Percentiles rank a stretch among this genome's conserved stretches.
phyloP scores from a whole-genome alignment of 2,797 vertebrate species.

The Sebastes wilsoni region DNA sequence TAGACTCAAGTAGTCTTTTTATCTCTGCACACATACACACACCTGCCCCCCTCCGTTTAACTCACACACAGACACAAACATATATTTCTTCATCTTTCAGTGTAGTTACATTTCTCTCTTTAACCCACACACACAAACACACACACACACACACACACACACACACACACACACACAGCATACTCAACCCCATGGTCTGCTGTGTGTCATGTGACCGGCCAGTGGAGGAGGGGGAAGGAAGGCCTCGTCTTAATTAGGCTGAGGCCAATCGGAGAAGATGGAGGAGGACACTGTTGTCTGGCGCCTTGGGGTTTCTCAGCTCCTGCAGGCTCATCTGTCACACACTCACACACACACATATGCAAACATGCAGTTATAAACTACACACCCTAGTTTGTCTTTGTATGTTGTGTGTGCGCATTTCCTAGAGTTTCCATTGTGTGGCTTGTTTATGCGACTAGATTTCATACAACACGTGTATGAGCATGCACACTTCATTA shows the following conservation, averaged over 20 bases:
- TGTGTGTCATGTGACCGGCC: constrained; percentile 43
- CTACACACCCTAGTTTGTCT: not conserved
- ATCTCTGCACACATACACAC: not conserved
- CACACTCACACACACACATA: constrained; percentile 12
- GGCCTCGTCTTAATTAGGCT: constrained; percentile 66
- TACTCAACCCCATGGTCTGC: not conserved
- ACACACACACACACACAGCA: not conserved
- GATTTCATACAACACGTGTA: not conserved
- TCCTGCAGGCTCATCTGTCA: constrained; percentile 55
- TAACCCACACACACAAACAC: not conserved
- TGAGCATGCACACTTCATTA: not conserved
- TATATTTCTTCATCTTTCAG: not conserved
- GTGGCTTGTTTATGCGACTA: not conserved
- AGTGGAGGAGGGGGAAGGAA: constrained; percentile 32
- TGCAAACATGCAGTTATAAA: not conserved
- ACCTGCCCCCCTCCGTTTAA: constrained; percentile 5
- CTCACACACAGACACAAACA: constrained; percentile 27
- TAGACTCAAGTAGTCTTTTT: constrained; percentile 20
- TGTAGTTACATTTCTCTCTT: constrained; percentile 14
- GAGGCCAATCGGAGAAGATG: constrained; percentile 67
- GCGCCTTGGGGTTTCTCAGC: constrained; percentile 67
- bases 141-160: not conserved
- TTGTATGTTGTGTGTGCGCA: not conserved
- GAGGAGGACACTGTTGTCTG: constrained; percentile 72
- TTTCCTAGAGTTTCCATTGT: not conserved